Percentiles rank a stretch among this genome's conserved stretches.
These are phyloP conservation scores for Ptychadena robeensis DNA, from an alignment of 2,797 vertebrate genomes.

Conservation along the genomic window DNA sequence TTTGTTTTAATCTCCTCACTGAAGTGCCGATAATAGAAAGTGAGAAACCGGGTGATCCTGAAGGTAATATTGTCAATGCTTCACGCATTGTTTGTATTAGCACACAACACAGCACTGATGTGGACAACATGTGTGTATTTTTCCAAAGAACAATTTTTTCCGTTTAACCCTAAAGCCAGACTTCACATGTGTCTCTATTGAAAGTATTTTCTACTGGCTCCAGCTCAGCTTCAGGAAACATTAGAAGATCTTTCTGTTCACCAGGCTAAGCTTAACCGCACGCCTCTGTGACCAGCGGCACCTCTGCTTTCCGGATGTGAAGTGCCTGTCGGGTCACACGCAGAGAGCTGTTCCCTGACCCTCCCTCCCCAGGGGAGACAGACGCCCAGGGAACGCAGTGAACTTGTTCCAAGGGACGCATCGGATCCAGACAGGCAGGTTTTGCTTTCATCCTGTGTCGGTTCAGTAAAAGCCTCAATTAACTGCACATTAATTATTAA, in stretches of 20 bases:
- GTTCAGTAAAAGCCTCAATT: slow-evolving; percentile 73
- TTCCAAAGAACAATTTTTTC: neutral
- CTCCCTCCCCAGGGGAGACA: slow-evolving; percentile 56
- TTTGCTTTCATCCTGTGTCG: slow-evolving; percentile 64
- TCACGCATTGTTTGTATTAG: too few relatives aligned
- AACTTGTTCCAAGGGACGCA: slow-evolving; percentile 59
- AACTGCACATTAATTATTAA: slow-evolving; percentile 74
- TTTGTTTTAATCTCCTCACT: too few relatives aligned
- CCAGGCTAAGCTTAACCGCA: slow-evolving; percentile 17
- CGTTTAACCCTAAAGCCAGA: slow-evolving; percentile 16
- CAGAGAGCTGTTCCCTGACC: slow-evolving; percentile 33
- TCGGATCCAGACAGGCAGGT: slow-evolving; percentile 61
- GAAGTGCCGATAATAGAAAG: too few relatives aligned
- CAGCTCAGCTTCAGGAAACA: neutral
- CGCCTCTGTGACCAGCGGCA: slow-evolving; percentile 7
- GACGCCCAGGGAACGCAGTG: slow-evolving; percentile 56
- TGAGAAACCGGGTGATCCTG: too few relatives aligned
- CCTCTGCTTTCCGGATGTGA: slow-evolving; percentile 19
- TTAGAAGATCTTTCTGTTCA: slow-evolving; percentile 21
- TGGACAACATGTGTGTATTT: neutral
- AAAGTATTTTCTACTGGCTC: slow-evolving; percentile 9
- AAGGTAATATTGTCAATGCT: too few relatives aligned
- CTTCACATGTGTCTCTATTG: slow-evolving; percentile 16
- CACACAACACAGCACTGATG: too few relatives aligned
- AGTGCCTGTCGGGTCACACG: slow-evolving; percentile 41